Base-by-base conservation (phyloP, 2,797 vertebrate genomes). In the Cetoscarus ocellatus region DNA sequence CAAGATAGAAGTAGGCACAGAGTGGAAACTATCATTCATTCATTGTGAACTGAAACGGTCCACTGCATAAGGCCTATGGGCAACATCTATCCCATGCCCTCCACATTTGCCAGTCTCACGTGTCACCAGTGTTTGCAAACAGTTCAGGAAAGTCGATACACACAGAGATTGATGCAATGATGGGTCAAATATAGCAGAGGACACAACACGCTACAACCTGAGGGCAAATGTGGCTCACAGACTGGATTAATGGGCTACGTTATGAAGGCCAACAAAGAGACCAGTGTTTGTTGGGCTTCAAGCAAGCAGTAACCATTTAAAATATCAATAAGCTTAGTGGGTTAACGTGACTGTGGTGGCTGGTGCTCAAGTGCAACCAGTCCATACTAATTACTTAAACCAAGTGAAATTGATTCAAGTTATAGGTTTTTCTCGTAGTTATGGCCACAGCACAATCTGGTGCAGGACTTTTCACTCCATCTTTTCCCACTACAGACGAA, bases 71-170 rank as follows among this genome's bases (percentile, higher is more conserved):
- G 40, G 58, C 69, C 88, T 86, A 55, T 34, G 43, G 75, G 76
- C 48, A 10, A 73, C 59, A 70, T 81, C 60, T 48, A 59, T 72
- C 52, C 70, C 69, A 75, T 66, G 38, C 50, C 56, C 65, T 66
- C 67, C 52, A 63, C 51, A 61, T 80, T 55, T 86, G 53, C 75
- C 65, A 60, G 67, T 68, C 78, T 83, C 84, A 82, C 57, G 14
- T 84, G 79, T 86, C 68, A 72, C 53, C 59, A 74, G 70, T 92
- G 90, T 94, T 92, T 93, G 84, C 86, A 93, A 92, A 93, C 86
- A 88, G 73, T 74, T 83, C 77, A 86, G 69, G 71, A 61, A 83
- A 85, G 73, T 82, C 80, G 68, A 87, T 88, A 67, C 70, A 77
- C 82, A 56, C 74, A 69, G 67, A 77, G 60, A 86, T 67, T 73